These are phyloP conservation scores for Brachyhypopomus gauderio DNA, from an alignment of 2,113 vertebrate species.

Conservation along the genomic window DNA sequence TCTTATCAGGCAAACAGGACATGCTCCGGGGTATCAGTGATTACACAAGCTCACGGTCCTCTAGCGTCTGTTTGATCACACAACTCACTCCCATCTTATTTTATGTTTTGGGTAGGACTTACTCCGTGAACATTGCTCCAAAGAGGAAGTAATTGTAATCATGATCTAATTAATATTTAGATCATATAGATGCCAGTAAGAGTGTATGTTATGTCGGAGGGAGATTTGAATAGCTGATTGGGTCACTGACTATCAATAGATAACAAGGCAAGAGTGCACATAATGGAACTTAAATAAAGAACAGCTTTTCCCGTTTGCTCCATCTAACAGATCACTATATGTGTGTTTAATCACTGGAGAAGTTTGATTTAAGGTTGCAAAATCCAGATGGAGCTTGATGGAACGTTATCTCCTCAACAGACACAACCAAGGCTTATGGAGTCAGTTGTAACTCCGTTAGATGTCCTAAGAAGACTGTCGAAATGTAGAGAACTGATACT, in stretches of 20 bases:
- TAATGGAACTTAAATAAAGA: background rate
- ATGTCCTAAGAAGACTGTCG: background rate
- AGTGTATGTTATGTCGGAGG: background rate
- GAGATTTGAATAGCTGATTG: background rate
- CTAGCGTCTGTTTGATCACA: conserved; percentile 4
- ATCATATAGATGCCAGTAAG: background rate
- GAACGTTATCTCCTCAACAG: background rate
- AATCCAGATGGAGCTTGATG: background rate
- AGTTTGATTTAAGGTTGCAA: background rate
- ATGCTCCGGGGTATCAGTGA: conserved; percentile 51
- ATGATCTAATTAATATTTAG: background rate
- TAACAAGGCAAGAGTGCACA: conserved; percentile 64
- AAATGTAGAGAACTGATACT: conserved; percentile 5
- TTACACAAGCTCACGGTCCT: conserved; percentile 36
- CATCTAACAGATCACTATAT: background rate
- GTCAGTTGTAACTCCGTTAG: background rate
- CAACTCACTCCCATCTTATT: background rate
- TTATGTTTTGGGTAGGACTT: background rate
- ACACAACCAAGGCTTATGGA: background rate
- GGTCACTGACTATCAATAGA: conserved; percentile 52
- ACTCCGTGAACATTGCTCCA: background rate
- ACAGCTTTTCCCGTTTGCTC: background rate
- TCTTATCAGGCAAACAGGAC: conserved; percentile 53
- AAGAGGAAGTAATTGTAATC: background rate
- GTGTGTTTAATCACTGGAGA: background rate